Conservation (phyloP, 1,140 invertebrate species). For the Microplitis demolitor region DNA sequence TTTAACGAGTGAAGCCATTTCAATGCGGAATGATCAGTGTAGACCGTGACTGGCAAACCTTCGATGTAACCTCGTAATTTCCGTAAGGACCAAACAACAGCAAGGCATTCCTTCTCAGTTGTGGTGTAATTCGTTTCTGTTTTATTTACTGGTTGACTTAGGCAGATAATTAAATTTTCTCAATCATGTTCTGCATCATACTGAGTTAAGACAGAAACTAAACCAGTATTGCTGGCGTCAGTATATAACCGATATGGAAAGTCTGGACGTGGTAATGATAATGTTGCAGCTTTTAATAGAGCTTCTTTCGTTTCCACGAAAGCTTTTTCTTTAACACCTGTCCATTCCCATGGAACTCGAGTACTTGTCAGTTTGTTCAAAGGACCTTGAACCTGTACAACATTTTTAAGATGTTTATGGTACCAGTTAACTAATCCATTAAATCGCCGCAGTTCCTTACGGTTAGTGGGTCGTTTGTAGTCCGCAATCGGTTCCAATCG, state of each 20-base stretch:
- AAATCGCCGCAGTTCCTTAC: too few species aligned
- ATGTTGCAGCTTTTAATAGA: background rate
- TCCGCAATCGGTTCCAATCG: too few species aligned
- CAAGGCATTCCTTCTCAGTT: background rate
- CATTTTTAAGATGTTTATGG: background rate
- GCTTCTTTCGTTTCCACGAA: background rate
- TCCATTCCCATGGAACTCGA: background rate
- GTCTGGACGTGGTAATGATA: background rate
- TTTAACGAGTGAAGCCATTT: background rate
- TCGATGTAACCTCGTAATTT: too few species aligned
- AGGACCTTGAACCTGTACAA: background rate
- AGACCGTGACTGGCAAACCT: too few species aligned
- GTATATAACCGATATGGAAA: background rate
- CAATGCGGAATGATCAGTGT: too few species aligned
- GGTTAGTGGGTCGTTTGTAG: too few species aligned
- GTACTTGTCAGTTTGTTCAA: background rate
- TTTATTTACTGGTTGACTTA: background rate
- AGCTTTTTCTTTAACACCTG: background rate
- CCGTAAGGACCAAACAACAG: too few species aligned
- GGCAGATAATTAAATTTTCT: background rate
- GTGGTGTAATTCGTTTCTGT: background rate
- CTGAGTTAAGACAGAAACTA: background rate
- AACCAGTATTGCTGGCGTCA: background rate
- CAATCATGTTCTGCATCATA: background rate
- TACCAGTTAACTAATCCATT: too few species aligned